phyloP scores from a whole-genome alignment of 1,140 invertebrate species.

The Hypothenemus hampei region DNA sequence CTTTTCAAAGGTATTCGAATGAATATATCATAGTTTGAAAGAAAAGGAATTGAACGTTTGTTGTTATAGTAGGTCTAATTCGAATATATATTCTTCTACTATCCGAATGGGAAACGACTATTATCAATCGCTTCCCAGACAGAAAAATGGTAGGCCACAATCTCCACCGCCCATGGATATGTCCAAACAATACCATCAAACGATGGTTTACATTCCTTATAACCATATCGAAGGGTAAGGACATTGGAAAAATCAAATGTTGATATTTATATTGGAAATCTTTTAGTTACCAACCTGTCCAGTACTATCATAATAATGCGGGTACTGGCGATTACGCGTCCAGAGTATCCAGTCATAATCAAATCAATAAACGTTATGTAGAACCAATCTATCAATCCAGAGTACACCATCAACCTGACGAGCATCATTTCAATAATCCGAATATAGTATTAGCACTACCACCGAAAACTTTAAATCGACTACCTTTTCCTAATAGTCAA shows the following conservation, averaged over 20 bases:
- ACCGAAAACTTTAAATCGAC: constrained; percentile 37
- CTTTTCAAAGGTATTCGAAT: constrained; percentile 43
- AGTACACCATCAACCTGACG: constrained; percentile 38
- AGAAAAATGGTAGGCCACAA: constrained; percentile 53
- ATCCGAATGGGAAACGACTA: constrained; percentile 45
- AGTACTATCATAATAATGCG: constrained; percentile 13
- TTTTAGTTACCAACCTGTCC: constrained; percentile 28
- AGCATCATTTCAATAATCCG: constrained; percentile 29
- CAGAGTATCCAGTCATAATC: constrained; percentile 41
- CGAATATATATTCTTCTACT: constrained; percentile 35
- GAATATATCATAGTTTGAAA: neutral
- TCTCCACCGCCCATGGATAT: constrained; percentile 57
- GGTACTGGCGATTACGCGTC: constrained; percentile 25
- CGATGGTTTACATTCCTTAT: constrained; percentile 73
- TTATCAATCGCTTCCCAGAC: constrained; percentile 47
- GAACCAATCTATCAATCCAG: constrained; percentile 44
- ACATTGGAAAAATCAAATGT: too few species aligned
- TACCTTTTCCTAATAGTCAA: constrained; percentile 36
- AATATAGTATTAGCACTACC: constrained; percentile 28
- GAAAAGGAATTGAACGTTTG: neutral
- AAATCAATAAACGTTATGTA: constrained; percentile 41
- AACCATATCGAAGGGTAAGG: constrained; percentile 48
- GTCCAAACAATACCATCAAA: constrained; percentile 57
- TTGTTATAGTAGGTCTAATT: constrained; percentile 27
- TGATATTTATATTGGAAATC: constrained; percentile 5